These are phyloP conservation scores for Choloepus hoffmanni DNA, from an alignment of 2,113 vertebrate species.

Conservation along the genomic window DNA sequence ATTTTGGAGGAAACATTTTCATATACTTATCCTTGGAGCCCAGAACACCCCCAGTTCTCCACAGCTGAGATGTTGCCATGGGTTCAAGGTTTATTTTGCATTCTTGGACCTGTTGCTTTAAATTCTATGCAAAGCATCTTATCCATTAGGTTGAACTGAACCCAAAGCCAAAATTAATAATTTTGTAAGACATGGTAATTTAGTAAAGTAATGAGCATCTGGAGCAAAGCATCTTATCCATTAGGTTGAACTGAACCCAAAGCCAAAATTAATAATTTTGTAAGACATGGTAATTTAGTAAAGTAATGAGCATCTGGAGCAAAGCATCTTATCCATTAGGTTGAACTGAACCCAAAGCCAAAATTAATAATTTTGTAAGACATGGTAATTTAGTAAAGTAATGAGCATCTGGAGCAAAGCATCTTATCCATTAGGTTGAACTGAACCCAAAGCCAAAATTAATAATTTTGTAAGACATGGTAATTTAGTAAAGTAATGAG, in stretches of 20 bases:
- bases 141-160: conserved; percentile 46
- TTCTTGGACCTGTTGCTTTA: neutral
- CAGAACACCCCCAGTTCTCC: neutral
- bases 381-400: neutral
- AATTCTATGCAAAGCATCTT: neutral
- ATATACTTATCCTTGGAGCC: neutral
- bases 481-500: neutral
- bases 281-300: neutral
- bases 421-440: conserved; percentile 40
- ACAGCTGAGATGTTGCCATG: neutral
- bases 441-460: conserved; percentile 37
- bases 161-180: conserved; percentile 35
- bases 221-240: neutral
- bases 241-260: conserved; percentile 48
- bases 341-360: conserved; percentile 50
- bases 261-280: conserved; percentile 17
- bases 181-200: too few relatives aligned
- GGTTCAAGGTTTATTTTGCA: neutral
- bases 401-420: neutral
- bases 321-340: neutral
- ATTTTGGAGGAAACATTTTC: neutral
- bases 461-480: neutral
- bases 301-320: neutral
- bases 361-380: neutral
- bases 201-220: neutral